Conservation (phyloP, 2,113 vertebrate species). For the Lamprotornis superbus region DNA sequence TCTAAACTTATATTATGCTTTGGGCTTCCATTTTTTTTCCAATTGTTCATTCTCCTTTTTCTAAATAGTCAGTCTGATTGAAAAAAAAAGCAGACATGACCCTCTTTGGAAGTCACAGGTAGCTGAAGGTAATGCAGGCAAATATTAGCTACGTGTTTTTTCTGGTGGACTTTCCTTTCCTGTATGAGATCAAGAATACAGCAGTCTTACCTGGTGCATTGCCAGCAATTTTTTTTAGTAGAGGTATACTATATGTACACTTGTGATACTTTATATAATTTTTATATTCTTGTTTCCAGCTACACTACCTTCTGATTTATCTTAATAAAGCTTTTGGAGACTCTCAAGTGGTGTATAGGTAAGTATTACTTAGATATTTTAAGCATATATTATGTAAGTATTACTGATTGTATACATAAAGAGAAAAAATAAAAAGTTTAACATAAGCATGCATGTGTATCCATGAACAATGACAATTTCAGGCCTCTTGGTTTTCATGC, state of each 20-base stretch:
- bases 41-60: neutral
- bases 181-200: neutral
- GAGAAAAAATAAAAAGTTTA: neutral
- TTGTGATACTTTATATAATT: neutral
- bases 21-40: neutral
- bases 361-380: neutral
- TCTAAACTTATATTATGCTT: neutral
- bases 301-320: neutral
- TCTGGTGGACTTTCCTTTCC: neutral
- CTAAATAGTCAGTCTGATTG: neutral
- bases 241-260: neutral
- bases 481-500: neutral
- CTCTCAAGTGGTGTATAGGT: neutral
- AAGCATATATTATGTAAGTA: neutral
- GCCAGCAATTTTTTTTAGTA: neutral
- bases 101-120: neutral
- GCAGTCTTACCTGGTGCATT: neutral
- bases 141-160: neutral
- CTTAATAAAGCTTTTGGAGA: neutral
- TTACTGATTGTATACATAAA: neutral
- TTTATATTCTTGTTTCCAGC: neutral
- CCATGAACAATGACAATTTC: neutral
- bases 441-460: neutral
- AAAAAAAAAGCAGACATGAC: neutral
- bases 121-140: neutral